Evolutionary conservation across 2,797 vertebrate genomes (phyloP).

Genomic region (Pseudochirops cupreus): DNA sequence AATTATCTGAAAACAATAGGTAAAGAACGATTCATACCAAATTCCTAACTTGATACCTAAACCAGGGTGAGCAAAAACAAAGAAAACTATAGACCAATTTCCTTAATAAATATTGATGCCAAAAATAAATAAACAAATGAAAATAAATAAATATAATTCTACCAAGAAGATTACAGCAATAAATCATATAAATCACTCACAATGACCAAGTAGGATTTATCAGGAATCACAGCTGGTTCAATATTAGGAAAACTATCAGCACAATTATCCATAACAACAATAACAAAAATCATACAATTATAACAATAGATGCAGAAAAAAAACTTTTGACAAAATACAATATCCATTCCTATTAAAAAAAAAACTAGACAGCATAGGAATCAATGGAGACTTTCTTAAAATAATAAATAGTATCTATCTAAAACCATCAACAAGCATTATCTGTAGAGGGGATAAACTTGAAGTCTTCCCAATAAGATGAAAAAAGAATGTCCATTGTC

Average conservation of each 20-base stretch:
- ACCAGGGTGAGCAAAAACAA: neutral
- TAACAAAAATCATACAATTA: neutral
- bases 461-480: too few relatives aligned
- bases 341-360: too few relatives aligned
- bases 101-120: neutral
- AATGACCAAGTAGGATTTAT: neutral
- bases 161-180: neutral
- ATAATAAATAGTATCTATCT: too few relatives aligned
- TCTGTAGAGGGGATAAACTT: too few relatives aligned
- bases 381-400: too few relatives aligned
- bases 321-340: neutral
- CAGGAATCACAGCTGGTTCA: neutral
- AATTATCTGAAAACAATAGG: too few relatives aligned
- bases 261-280: neutral
- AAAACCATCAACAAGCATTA: too few relatives aligned
- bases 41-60: too few relatives aligned
- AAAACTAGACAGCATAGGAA: too few relatives aligned
- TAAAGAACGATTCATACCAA: too few relatives aligned
- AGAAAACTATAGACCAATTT: neutral
- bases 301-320: neutral
- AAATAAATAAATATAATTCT: neutral
- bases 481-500: too few relatives aligned
- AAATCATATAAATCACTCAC: neutral
- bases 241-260: neutral
- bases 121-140: neutral